Conservation (phyloP, 2,797 vertebrate genomes). For the Malurus splendens region DNA sequence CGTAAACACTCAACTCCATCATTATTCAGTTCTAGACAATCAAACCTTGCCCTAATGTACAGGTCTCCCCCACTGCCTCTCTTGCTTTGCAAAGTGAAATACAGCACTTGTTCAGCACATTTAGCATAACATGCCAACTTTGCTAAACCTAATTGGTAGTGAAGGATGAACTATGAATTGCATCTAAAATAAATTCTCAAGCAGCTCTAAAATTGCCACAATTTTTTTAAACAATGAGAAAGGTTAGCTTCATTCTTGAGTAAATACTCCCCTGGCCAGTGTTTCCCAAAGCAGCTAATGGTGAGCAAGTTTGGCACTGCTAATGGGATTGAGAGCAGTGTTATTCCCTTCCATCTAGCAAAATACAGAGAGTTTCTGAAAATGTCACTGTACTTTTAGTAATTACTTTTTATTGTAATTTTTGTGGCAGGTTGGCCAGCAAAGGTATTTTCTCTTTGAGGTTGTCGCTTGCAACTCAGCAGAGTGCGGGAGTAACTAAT, state of each 20-base stretch:
- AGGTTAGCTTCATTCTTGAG: neutral
- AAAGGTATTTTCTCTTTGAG: conserved; percentile 8
- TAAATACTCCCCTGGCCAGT: neutral
- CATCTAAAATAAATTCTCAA: neutral
- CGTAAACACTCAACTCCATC: neutral
- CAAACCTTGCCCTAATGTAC: neutral
- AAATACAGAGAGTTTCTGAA: neutral
- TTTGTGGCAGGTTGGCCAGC: neutral
- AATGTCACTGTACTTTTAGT: neutral
- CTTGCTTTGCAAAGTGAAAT: neutral
- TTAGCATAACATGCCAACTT: neutral
- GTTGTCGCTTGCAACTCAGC: neutral
- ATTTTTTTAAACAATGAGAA: neutral
- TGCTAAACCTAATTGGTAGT: neutral
- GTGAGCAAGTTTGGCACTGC: neutral
- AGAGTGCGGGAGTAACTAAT: neutral
- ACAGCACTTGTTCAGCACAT: neutral
- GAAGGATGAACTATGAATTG: neutral
- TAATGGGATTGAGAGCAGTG: neutral
- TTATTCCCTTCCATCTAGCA: neutral
- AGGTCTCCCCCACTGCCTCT: neutral
- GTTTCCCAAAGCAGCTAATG: neutral
- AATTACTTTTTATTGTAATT: neutral
- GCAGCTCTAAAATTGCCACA: neutral
- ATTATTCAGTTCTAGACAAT: neutral